phyloP scores from a whole-genome alignment of 2,888 invertebrate genomes.

The Ornithoptera priamus region DNA sequence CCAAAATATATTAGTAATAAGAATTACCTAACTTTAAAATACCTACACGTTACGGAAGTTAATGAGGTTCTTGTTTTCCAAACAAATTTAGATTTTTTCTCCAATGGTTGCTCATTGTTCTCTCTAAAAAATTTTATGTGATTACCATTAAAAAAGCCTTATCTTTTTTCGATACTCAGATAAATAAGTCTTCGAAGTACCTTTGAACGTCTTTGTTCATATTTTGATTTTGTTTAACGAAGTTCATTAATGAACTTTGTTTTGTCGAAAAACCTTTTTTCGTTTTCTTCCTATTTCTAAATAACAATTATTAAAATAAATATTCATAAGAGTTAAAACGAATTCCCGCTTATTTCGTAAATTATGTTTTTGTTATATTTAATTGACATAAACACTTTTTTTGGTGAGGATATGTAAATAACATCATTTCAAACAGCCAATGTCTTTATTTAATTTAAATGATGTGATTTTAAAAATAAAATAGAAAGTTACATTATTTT shows the following conservation, averaged over 20 bases:
- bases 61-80: constrained; percentile 48
- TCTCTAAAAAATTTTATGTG: constrained; percentile 38
- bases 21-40: neutral
- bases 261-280: constrained; percentile 36
- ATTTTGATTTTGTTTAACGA: constrained; percentile 48
- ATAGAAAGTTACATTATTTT: no score
- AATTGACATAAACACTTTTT: neutral
- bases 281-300: constrained; percentile 40
- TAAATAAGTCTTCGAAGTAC: constrained; percentile 12
- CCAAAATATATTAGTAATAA: no score
- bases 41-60: constrained; percentile 46
- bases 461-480: no score
- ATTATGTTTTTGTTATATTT: neutral
- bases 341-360: constrained; percentile 18
- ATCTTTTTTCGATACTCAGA: no score
- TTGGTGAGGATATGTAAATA: neutral
- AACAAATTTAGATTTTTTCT: constrained; percentile 61
- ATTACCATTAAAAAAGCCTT: neutral
- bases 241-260: constrained; percentile 54
- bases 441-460: no score
- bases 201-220: constrained; percentile 28
- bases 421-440: no score
- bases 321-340: constrained; percentile 4
- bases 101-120: constrained; percentile 42
- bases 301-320: constrained; percentile 6